A percentile compares a stretch with the other conserved stretches of the same genome.
These are phyloP conservation scores for Latrodectus elegans DNA, from an alignment of 2,888 invertebrate genomes.

Conservation along the genomic window DNA sequence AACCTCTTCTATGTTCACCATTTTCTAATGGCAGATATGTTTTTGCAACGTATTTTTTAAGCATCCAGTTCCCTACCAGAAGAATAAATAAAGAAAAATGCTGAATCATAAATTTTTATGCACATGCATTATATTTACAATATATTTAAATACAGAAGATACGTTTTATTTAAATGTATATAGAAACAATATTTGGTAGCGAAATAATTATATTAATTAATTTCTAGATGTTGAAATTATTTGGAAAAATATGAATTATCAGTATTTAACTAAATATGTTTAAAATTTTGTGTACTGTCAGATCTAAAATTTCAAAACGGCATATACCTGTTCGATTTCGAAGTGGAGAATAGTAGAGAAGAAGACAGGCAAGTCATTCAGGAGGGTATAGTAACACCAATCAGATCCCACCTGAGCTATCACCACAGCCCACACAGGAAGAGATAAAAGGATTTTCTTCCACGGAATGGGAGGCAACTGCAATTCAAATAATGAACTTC, in stretches of 20 bases:
- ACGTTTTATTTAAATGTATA: neutral
- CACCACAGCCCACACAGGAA: slow-evolving; percentile 89
- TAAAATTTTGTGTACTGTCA: too few relatives aligned
- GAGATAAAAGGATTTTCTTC: slow-evolving; percentile 83
- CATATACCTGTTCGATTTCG: slow-evolving; percentile 84
- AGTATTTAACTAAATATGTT: too few relatives aligned
- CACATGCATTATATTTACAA: neutral
- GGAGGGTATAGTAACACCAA: slow-evolving; percentile 91
- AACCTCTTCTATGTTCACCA: too few relatives aligned
- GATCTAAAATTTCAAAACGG: neutral
- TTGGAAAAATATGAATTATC: too few relatives aligned
- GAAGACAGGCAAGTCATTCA: slow-evolving; percentile 89
- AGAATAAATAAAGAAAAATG: neutral
- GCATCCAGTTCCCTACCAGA: neutral
- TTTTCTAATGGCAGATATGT: too few relatives aligned
- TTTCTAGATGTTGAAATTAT: too few relatives aligned
- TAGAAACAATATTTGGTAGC: neutral
- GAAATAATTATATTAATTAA: neutral
- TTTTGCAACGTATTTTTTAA: too few relatives aligned
- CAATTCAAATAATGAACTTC: neutral
- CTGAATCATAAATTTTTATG: neutral
- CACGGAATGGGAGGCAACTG: slow-evolving; percentile 89
- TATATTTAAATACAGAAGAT: neutral
- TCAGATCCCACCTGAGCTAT: slow-evolving; percentile 90
- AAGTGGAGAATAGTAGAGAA: slow-evolving; percentile 89